Base-by-base conservation (phyloP, 2,888 invertebrate genomes). In the Drosophila koepferae region DNA sequence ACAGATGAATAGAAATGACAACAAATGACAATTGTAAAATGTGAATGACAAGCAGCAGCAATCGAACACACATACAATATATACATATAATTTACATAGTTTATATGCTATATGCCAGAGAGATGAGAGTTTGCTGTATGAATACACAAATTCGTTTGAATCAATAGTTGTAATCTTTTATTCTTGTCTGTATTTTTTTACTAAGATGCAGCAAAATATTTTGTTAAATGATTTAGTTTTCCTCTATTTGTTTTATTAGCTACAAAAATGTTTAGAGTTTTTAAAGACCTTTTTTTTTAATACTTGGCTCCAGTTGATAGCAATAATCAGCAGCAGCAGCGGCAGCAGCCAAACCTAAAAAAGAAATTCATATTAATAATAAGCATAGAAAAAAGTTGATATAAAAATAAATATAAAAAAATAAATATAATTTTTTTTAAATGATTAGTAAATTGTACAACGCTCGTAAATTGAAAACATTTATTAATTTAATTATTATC, bases 361-460 rank as follows among this genome's bases (percentile, higher is more conserved):
- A 86, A 89, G 89, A 85, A 48, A 86, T 67, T 68, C 89, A 82
- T 86, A 79, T 86, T 90, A 90, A 86, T 90, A 51, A 74, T 65
- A 43, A 34, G 38, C 28, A 51, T 20, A 53, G 8, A 51, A 40
- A 48, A 40, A 48, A 16, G 18, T 46, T 38, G 23, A 28, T 46
- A 28, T n/a, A 0, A 1, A 44, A 12, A 20, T 5, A 20, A 44
- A 14, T 40, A 16, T 16, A 28, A 10, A 28, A 6, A 48, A 28
- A 28, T 0, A 48, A 14, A 18, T 40, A 16, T 14, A 14, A 20
- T 20, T n/a, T 23, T 28, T 18, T 16, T 34, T 12, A 38, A 16
- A 20, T 56, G 8, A 56, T 56, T 43, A 58, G 58, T 58, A 51
- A 40, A 6, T 65, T 34, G 20, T 34, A 54, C 53, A 51, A 51